Percentiles rank a stretch among this genome's conserved stretches.
phyloP scores from a whole-genome alignment of 2,113 vertebrate genomes.

The Nicator chloris region DNA sequence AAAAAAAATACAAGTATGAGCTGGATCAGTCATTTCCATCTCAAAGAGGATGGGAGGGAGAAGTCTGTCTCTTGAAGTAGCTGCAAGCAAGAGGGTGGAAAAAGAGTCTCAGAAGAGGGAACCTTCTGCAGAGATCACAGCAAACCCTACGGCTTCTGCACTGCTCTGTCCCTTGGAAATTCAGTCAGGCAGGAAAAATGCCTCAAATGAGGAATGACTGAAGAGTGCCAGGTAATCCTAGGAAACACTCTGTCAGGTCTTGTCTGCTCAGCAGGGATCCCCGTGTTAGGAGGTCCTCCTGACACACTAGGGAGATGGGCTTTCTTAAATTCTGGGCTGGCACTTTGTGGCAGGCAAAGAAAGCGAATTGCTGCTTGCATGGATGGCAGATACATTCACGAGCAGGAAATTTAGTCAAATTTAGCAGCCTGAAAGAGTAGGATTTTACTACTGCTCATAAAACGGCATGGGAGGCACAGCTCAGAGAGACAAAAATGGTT shows the following conservation, averaged over 20 bases:
- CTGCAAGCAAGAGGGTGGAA: slow-evolving; percentile 11
- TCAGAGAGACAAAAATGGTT: neutral
- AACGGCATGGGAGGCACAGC: neutral
- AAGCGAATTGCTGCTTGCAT: neutral
- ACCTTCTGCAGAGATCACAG: slow-evolving; percentile 53
- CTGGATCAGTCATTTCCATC: slow-evolving; percentile 31
- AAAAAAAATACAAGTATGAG: neutral
- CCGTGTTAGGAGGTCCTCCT: neutral
- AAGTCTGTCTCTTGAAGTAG: slow-evolving; percentile 37
- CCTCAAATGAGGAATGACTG: neutral
- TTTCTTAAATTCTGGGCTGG: neutral
- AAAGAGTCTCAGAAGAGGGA: slow-evolving; percentile 33
- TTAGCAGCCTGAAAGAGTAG: neutral
- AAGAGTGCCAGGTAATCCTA: neutral
- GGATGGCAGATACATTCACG: neutral
- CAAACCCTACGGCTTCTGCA: neutral
- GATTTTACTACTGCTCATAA: neutral
- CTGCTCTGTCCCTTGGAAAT: slow-evolving; percentile 8
- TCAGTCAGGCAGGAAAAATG: neutral
- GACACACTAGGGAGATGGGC: neutral
- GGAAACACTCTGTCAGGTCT: neutral
- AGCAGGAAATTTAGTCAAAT: neutral
- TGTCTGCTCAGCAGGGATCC: neutral
- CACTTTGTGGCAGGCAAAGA: neutral
- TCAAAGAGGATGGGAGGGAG: slow-evolving; percentile 36